Conservation (phyloP, 1,140 invertebrate species). For the Brachystomella parvula region DNA sequence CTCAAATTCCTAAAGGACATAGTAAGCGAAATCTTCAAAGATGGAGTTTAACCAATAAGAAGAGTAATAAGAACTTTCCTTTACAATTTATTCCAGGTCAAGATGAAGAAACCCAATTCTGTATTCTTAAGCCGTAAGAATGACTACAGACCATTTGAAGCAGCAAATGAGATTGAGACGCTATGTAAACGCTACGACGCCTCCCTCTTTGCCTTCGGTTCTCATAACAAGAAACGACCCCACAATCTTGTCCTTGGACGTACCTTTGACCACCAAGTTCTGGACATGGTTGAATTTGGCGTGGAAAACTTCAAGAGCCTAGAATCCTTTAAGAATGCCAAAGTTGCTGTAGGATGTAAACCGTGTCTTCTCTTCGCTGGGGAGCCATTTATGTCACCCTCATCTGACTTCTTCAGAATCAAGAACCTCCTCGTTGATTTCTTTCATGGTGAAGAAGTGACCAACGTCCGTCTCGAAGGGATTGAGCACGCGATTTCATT, state of each 20-base stretch:
- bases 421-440: conserved; percentile 88
- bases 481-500: conserved; percentile 88
- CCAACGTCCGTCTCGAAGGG: conserved; percentile 75
- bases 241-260: conserved; percentile 81
- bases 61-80: background rate
- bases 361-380: conserved; percentile 90
- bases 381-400: conserved; percentile 74
- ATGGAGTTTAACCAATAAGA: background rate
- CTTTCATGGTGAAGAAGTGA: conserved; percentile 77
- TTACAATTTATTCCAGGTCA: conserved; percentile 50
- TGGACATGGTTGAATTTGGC: conserved; percentile 95
- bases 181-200: conserved; percentile 79
- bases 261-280: conserved; percentile 76
- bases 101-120: conserved; percentile 76
- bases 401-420: conserved; percentile 64
- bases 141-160: conserved; percentile 78
- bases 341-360: conserved; percentile 73
- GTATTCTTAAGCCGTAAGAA: conserved; percentile 70
- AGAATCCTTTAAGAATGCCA: conserved; percentile 68
- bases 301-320: conserved; percentile 72
- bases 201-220: conserved; percentile 79
- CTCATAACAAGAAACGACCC: conserved; percentile 89
- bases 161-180: conserved; percentile 69
- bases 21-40: conserved; percentile 46
- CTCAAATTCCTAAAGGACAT: conserved; percentile 77